These are phyloP conservation scores for Eupleurogrammus muticus DNA, from an alignment of 2,797 vertebrate species.

Conservation along the genomic window DNA sequence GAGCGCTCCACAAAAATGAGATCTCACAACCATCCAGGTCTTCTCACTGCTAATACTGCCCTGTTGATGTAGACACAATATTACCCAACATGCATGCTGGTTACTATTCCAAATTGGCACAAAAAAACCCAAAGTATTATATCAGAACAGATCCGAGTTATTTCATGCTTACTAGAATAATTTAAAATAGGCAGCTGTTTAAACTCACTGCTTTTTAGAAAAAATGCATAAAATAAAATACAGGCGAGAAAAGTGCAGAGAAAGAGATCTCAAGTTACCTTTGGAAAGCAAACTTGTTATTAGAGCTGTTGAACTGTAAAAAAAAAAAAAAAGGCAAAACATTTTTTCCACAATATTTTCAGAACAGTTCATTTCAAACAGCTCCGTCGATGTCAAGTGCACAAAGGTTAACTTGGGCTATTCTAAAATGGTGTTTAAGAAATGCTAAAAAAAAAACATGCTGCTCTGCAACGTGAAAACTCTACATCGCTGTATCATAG, in stretches of 20 bases:
- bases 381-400: conserved; percentile 8
- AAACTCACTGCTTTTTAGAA: conserved; percentile 54
- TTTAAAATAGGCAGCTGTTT: conserved; percentile 48
- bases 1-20: conserved; percentile 55
- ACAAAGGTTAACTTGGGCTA: conserved; percentile 38
- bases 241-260: background rate
- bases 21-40: conserved; percentile 62
- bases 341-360: conserved; percentile 31
- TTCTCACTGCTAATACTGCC: conserved; percentile 73
- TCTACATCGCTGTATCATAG: conserved; percentile 48
- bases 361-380: background rate
- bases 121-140: conserved; percentile 14
- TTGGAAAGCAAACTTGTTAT: conserved; percentile 1
- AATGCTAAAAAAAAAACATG: conserved; percentile 22
- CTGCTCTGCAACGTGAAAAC: conserved; percentile 45
- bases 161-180: conserved; percentile 61
- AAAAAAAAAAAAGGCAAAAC: too few relatives aligned
- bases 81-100: conserved; percentile 75
- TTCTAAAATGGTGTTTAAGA: conserved; percentile 38
- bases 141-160: conserved; percentile 36
- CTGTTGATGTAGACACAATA: conserved; percentile 70
- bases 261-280: conserved; percentile 13
- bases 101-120: conserved; percentile 48
- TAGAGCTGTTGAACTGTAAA: conserved; percentile 4
- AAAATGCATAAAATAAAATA: conserved; percentile 36